Evolutionary conservation across 2,113 vertebrate genomes (phyloP).

Genomic region (Brachirus orientalis): DNA sequence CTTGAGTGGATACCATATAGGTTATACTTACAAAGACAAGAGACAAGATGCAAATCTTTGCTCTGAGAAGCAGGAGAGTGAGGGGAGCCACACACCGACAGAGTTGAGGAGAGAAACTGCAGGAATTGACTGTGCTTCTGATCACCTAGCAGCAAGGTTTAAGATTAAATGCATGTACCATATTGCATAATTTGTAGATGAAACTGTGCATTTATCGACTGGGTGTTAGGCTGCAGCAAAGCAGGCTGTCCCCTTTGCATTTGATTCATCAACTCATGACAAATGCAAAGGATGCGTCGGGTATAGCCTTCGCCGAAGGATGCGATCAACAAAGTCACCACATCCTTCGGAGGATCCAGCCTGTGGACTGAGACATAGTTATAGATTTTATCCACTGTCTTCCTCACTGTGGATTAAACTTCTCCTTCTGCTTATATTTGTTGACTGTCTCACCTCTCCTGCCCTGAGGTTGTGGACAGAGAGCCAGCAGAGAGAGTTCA

Average conservation of each 20-base stretch:
- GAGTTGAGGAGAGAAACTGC: not conserved
- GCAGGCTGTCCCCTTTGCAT: too few relatives aligned
- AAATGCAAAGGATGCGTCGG: too few relatives aligned
- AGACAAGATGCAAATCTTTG: constrained; percentile 17
- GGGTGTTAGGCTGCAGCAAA: too few relatives aligned
- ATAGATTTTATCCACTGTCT: constrained; percentile 11
- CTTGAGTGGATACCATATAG: constrained; percentile 33
- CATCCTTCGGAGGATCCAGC: too few relatives aligned
- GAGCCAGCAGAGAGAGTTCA: constrained; percentile 37
- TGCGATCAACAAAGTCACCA: too few relatives aligned
- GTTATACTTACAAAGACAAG: constrained; percentile 22
- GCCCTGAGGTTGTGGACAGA: constrained; percentile 34
- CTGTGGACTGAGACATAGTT: not conserved
- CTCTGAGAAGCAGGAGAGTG: not conserved
- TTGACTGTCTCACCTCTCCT: constrained; percentile 27
- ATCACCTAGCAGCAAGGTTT: constrained; percentile 28
- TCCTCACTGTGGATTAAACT: constrained; percentile 12
- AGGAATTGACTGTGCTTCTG: constrained; percentile 17
- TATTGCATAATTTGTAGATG: not conserved
- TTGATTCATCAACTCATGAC: too few relatives aligned
- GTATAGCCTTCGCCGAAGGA: too few relatives aligned
- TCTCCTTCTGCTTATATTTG: constrained; percentile 7
- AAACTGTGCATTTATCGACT: too few relatives aligned
- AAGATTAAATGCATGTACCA: constrained; percentile 28
- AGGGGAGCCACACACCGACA: not conserved